Base-by-base conservation (phyloP, 2,888 invertebrate species). In the Ctena decussata region DNA sequence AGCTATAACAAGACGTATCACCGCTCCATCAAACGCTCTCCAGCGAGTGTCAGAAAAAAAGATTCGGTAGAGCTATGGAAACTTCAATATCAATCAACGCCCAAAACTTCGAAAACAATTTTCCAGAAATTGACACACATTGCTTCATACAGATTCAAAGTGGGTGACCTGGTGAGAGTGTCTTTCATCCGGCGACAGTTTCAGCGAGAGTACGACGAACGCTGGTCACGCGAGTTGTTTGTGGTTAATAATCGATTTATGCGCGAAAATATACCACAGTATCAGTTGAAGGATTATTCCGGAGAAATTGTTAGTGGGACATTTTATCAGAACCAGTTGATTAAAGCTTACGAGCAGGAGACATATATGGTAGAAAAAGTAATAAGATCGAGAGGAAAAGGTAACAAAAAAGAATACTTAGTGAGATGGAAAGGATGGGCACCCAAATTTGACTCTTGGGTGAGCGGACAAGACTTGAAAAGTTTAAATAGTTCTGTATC, bases 1-100 rank as follows among this genome's bases (percentile, higher is more conserved):
- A 88, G 79, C 70, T 88, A 86, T 69, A 88, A 86, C 70, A 39
- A 71, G 37, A 82, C 80, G 0, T 82, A 82, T 39, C 85, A 87
- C 65, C 76, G 87, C 32, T 83, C 77, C 35, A 85, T 85, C 24
- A 77, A 81, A 39, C 39, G 77, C 39, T 39, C 81, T 30, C 88
- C 88, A 3, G n/a, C n/a, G 15, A 76, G 81, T 39, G 84, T 86
- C 11, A 86, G 39, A 5, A 21, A 37, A 5, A 76, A 77, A 32
- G 84, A 84, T 60, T 76, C 80, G 12, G 71, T 71, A 30, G 75
- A 74, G 2, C 21, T 81, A 21, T 81, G 84, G 84, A 70, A 82
- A 37, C 60, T 73, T n/a, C 83, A 75, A 65, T 86, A 80, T 37
- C 0, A 24, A 18, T 39, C 15, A 12, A 8, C 12, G 12, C 11